phyloP scores from a whole-genome alignment of 2,113 vertebrate species.

The Petromus typicus region DNA sequence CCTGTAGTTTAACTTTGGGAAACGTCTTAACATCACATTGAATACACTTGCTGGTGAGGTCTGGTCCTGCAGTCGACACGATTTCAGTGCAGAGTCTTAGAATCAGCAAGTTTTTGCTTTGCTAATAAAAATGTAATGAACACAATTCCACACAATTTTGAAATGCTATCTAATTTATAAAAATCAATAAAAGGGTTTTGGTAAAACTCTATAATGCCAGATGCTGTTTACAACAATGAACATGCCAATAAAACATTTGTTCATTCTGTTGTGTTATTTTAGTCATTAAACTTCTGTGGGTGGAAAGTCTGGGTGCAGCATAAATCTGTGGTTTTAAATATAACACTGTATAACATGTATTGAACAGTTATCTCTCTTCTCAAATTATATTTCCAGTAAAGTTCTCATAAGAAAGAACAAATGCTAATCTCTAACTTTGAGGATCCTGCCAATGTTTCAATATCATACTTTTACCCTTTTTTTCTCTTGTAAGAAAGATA shows the following conservation, averaged over 20 bases:
- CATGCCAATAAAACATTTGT: constrained; percentile 96
- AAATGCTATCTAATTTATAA: constrained; percentile 90
- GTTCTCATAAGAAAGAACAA: constrained; percentile 53
- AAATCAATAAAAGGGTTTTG: constrained; percentile 88
- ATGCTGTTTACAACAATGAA: constrained; percentile 97
- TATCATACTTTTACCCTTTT: constrained; percentile 51
- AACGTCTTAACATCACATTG: constrained; percentile 80
- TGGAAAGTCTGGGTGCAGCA: constrained; percentile 68
- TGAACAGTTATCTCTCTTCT: constrained; percentile 56
- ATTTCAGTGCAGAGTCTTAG: constrained; percentile 84
- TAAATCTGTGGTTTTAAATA: constrained; percentile 63
- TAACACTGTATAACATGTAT: constrained; percentile 52
- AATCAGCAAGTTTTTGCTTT: constrained; percentile 84
- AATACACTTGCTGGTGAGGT: constrained; percentile 80
- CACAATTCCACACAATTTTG: constrained; percentile 86
- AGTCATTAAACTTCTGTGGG: constrained; percentile 85
- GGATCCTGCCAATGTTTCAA: constrained; percentile 53
- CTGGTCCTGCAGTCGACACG: constrained; percentile 81
- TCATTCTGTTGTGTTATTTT: constrained; percentile 89
- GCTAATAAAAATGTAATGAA: constrained; percentile 84
- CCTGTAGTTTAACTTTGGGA: constrained; percentile 82
- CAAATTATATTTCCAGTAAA: constrained; percentile 66
- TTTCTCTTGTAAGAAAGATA: constrained; percentile 65
- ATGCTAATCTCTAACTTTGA: constrained; percentile 66
- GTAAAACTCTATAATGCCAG: constrained; percentile 93